Percentiles rank a stretch among this genome's conserved stretches.
Conservation (phyloP, 2,797 vertebrate genomes). For the Sebastes melanostomus region DNA sequence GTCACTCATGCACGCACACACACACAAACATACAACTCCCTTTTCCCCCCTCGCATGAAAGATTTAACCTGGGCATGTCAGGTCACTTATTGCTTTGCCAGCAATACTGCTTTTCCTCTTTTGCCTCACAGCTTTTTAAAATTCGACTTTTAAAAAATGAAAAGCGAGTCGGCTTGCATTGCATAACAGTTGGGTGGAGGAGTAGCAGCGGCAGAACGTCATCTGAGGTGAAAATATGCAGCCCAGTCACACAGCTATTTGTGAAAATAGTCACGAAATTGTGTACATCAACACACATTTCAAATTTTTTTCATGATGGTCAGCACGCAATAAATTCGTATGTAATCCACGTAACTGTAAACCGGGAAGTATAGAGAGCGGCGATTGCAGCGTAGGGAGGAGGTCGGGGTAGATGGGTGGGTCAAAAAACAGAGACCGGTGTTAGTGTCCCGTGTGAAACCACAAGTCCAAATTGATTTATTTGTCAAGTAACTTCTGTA, state of each 20-base stretch:
- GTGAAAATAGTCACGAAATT: too few relatives aligned
- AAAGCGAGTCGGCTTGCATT: constrained; percentile 20
- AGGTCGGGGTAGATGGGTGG: too few relatives aligned
- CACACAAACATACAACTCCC: constrained; percentile 21
- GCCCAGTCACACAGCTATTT: neutral
- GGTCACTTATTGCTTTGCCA: constrained; percentile 51
- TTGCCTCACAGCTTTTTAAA: constrained; percentile 25
- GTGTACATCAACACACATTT: too few relatives aligned
- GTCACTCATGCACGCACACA: neutral
- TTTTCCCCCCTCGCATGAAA: constrained; percentile 50
- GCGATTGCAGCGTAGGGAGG: too few relatives aligned
- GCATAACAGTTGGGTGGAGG: constrained; percentile 31
- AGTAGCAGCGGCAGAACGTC: constrained; percentile 13
- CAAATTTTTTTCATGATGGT: too few relatives aligned
- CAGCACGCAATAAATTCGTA: too few relatives aligned
- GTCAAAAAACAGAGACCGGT: too few relatives aligned
- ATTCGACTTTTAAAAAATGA: constrained; percentile 51
- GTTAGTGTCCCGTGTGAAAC: too few relatives aligned
- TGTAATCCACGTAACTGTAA: too few relatives aligned
- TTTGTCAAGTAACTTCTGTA: too few relatives aligned
- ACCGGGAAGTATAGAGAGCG: too few relatives aligned
- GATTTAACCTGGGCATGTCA: constrained; percentile 57
- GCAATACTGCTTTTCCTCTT: constrained; percentile 24
- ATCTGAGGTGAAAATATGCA: neutral
- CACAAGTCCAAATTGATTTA: too few relatives aligned